These are phyloP conservation scores for Zhengitettix transpicula DNA, from an alignment of 2,888 invertebrate genomes.

Conservation along the genomic window DNA sequence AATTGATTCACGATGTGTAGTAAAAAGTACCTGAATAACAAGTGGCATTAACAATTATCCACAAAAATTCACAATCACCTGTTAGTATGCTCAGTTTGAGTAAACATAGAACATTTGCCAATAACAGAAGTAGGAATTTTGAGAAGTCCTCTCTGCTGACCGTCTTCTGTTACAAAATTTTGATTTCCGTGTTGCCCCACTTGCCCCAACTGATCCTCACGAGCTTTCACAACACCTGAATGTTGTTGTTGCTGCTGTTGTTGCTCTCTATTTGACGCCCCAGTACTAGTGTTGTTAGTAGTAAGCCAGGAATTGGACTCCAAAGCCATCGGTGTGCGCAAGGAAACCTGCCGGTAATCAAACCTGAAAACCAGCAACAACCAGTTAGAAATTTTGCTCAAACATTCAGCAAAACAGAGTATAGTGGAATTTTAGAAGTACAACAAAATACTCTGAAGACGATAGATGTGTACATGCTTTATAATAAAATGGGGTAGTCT, in stretches of 20 bases:
- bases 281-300: slow-evolving; percentile 3
- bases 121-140: slow-evolving; percentile 11
- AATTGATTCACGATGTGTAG: no score
- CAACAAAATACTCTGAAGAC: no score
- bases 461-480: no score
- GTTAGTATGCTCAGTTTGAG: slow-evolving; percentile 12
- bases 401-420: no score
- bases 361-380: slow-evolving; percentile 5
- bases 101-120: slow-evolving; percentile 14
- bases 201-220: not conserved
- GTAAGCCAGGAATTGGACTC: slow-evolving; percentile 13
- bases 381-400: no score
- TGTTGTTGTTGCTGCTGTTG: slow-evolving; percentile 2
- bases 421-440: no score
- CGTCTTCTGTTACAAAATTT: not conserved
- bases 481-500: no score
- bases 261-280: not conserved
- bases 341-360: slow-evolving; percentile 11
- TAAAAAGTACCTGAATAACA: no score
- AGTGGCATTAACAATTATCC: no score
- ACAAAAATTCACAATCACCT: slow-evolving; percentile 3
- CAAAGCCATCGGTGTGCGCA: slow-evolving; percentile 12
- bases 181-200: not conserved
- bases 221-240: not conserved
- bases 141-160: slow-evolving; percentile 10